Evolutionary conservation across 23 tunicate genomes (phyloP).

Genomic region (Phallusia fumigata): DNA sequence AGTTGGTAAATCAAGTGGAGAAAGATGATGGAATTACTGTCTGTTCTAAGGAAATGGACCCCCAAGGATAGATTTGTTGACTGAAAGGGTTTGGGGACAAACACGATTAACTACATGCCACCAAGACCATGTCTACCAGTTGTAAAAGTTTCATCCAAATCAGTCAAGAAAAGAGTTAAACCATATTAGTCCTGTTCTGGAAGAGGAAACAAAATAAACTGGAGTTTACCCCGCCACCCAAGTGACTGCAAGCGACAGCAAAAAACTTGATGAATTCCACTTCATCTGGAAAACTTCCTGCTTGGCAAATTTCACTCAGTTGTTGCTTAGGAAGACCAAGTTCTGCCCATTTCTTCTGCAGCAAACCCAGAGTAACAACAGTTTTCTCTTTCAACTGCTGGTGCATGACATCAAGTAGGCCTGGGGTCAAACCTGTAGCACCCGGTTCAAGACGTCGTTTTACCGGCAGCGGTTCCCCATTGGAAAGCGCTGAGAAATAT

Average conservation of each 20-base stretch:
- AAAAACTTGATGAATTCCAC: slow-evolving; percentile 76
- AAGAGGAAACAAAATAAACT: too few species aligned
- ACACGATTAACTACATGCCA: too few species aligned
- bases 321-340: slow-evolving; percentile 85
- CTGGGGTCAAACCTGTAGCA: slow-evolving; percentile 83
- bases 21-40: too few species aligned
- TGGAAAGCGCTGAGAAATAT: slow-evolving; percentile 78
- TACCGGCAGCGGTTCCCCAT: slow-evolving; percentile 86
- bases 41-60: too few species aligned
- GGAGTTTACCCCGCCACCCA: slow-evolving; percentile 57
- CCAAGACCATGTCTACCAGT: too few species aligned
- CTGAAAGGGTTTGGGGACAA: too few species aligned
- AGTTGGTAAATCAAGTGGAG: too few species aligned
- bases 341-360: slow-evolving; percentile 74
- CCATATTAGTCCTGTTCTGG: too few species aligned
- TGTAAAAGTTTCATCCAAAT: too few species aligned
- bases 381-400: slow-evolving; percentile 63
- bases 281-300: slow-evolving; percentile 85
- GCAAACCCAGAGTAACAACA: slow-evolving; percentile 26
- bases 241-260: slow-evolving; percentile 92
- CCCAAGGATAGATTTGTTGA: too few species aligned
- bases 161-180: too few species aligned
- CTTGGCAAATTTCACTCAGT: slow-evolving; percentile 59
- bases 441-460: slow-evolving; percentile 89
- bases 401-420: slow-evolving; percentile 74